Evolutionary conservation across 2,113 vertebrate species (phyloP), one percentile per base, ranked within the genome.

Genomic region (Hemichromis elongatus): DNA sequence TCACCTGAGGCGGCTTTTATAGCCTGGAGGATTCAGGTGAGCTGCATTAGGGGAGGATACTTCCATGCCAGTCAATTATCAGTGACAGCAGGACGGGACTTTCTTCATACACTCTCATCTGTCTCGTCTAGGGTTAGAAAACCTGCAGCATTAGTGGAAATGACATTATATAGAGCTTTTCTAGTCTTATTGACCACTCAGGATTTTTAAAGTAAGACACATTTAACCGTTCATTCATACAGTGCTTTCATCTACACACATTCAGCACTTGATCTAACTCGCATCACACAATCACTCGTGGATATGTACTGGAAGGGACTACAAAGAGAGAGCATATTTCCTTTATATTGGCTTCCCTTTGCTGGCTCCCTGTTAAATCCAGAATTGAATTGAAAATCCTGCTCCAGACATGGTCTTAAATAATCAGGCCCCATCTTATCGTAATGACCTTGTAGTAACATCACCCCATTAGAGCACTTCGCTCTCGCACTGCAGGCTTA

Each of bases 21-120:
- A 66, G 19, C 61, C 33, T 14, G 19, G 33, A 66, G 9, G 61
- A 66, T 21, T 66, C 35, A 66, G 35, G 61, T 66, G 61, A 66
- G 35, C 61, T 21, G 19, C 19, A 3, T 66, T 40, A 66, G 0
- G 30, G 0, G 19, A 0, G 10, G 19, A 66, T 40, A 6, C 61
- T 14, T 40, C 35, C 19, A 37, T 21, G 19, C 33, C 61, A 13
- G 61, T 37, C 61, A 66, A 66, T 21, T 13, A 66, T 66, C 61
- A 66, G 61, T 21, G 10, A 66, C 61, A 66, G 33, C 61, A 37
- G 61, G 33, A 37, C 33, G 37, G 33, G 33, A 63, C 33, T 63
- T 63, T 63, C 18, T 63, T 0, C 4, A 63, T 4, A 37, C 59
- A 37, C 19, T 11, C 1, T 66, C 19, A 2, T 40, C 61, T 40